phyloP scores from a whole-genome alignment of 2,797 vertebrate species.

The Trachurus trachurus region DNA sequence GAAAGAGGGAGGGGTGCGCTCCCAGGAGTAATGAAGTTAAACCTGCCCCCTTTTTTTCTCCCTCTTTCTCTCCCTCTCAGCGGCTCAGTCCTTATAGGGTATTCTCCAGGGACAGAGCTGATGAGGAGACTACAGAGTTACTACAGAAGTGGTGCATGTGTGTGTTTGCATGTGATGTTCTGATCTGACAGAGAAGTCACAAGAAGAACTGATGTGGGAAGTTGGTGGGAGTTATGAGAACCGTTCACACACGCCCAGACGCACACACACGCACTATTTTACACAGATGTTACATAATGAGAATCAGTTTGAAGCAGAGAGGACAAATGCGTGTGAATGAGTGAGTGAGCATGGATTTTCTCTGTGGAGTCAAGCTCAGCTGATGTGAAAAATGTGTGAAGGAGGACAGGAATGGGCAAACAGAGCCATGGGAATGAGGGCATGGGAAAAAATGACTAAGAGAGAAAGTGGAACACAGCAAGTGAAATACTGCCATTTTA shows the following conservation, averaged over 20 bases:
- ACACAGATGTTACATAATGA: conserved; percentile 46
- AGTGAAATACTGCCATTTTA: neutral
- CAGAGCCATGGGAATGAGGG: conserved; percentile 59
- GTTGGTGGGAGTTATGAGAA: conserved; percentile 11
- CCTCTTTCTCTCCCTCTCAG: conserved; percentile 12
- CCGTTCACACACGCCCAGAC: neutral
- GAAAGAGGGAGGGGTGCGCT: conserved; percentile 37
- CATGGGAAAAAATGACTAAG: conserved; percentile 45
- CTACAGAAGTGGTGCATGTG: conserved; percentile 15
- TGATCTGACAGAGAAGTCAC: conserved; percentile 26
- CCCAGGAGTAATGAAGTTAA: conserved; percentile 58
- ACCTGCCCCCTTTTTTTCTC: conserved; percentile 41
- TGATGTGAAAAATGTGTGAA: conserved; percentile 64
- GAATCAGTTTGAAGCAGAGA: conserved; percentile 18
- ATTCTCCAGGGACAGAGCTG: conserved; percentile 58
- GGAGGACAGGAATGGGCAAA: conserved; percentile 46
- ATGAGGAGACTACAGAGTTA: conserved; percentile 22
- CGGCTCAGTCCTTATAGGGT: conserved; percentile 72
- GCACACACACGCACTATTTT: conserved; percentile 10
- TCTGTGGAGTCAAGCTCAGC: conserved; percentile 49
- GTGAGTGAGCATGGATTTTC: conserved; percentile 33
- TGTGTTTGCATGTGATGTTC: conserved; percentile 33
- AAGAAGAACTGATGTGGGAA: conserved; percentile 8
- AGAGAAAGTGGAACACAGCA: neutral
- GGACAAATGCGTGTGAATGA: neutral